Base-by-base conservation (phyloP, 2,888 invertebrate species). In the Incurvaria masculella region DNA sequence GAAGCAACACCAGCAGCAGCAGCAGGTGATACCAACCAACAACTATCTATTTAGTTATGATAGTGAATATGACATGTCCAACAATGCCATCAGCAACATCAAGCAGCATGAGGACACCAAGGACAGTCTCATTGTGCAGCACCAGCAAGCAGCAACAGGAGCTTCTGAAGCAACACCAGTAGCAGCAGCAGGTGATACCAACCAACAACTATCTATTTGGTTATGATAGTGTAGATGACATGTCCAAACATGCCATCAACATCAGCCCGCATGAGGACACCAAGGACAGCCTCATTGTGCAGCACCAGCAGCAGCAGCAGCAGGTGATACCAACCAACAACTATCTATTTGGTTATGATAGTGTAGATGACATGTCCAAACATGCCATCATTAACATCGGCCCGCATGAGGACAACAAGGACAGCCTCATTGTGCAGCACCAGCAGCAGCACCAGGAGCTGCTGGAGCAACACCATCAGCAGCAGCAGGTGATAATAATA, bases 241-340 rank as follows among this genome's bases (percentile, higher is more conserved):
- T 42, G 40, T 69, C 75, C 45, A 70, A 62, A 57, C 79, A 72
- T 59, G 67, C 68, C 54, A 71, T 72, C 58, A 67, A 72, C 57
- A 74, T 64, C 56, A 75, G 76, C 68, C 80, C 81, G 49, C 72
- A 73, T 54, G 73, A 76, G 57, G 79, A 79, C 61, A 79, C 75
- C 50, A 76, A 76, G 59, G 78, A 79, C 60, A 78, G 76, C 61
- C 69, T 75, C 47, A 72, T 74, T 60, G 58, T 68, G 56, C 79
- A 78, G 57, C 78, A 78, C 21, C 78, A 76, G 62, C 73, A 72
- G 60, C 75, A 76, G 54, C 76, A 74, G 56, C 72, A 76, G 56
- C 33, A 5, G 10, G 5, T 10, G 10, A 5, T 23, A 23, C 10
- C 23, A 6, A 5, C 23, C 23, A 23, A 23, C 23, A 5, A 5